Evolutionary conservation across 1,140 invertebrate genomes (phyloP).

Genomic region (Zaprionus capensis): DNA sequence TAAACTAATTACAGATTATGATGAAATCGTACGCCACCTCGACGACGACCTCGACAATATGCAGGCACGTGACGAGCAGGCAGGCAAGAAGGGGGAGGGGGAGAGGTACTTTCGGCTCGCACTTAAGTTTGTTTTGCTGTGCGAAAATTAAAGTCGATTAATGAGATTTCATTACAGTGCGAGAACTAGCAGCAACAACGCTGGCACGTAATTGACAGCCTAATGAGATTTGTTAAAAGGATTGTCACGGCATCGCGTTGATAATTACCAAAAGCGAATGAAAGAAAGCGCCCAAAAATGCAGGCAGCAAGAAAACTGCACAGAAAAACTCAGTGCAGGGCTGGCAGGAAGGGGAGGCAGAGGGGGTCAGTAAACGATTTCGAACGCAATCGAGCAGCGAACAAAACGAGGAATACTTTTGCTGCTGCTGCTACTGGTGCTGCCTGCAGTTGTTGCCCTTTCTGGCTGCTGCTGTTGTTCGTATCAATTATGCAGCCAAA

Average conservation of each 20-base stretch:
- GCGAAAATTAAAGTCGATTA: conserved; percentile 74
- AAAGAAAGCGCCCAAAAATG: conserved; percentile 8
- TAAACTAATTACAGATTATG: conserved; percentile 81
- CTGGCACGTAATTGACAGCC: conserved; percentile 74
- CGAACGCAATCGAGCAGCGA: conserved; percentile 32
- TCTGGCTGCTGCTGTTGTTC: conserved; percentile 44
- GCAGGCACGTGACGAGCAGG: conserved; percentile 16
- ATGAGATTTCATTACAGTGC: conserved; percentile 69
- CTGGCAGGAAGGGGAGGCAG: background rate
- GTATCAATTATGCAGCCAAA: conserved; percentile 75
- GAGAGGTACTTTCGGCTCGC: background rate
- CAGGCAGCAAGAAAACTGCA: background rate
- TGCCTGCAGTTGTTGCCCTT: conserved; percentile 36
- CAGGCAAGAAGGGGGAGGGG: background rate
- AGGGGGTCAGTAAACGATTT: conserved; percentile 24
- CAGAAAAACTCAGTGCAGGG: background rate
- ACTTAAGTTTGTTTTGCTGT: conserved; percentile 58
- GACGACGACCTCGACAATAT: conserved; percentile 57
- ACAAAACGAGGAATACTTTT: background rate
- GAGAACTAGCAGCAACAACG: conserved; percentile 24
- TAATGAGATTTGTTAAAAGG: conserved; percentile 81
- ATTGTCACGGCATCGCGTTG: conserved; percentile 63
- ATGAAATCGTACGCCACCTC: conserved; percentile 60
- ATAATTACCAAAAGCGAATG: conserved; percentile 60
- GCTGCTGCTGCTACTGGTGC: background rate